Percentiles rank a stretch among this genome's conserved stretches.
Evolutionary conservation across 2,113 vertebrate species (phyloP).

Genomic region (Oncorhynchus keta): DNA sequence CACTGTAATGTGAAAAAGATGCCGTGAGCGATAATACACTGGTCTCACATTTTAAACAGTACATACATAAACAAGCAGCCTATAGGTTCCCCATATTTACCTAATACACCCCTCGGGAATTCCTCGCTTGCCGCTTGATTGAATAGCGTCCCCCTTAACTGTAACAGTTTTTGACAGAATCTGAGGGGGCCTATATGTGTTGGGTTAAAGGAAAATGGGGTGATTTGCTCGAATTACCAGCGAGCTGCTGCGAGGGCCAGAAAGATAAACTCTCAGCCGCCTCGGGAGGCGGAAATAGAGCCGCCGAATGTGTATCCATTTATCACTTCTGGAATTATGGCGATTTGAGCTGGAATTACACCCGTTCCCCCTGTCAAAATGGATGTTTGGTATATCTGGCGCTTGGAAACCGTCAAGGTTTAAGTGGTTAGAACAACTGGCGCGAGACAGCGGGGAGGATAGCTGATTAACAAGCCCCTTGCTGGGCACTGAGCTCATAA

Average conservation of each 20-base stretch:
- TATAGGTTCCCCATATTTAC: too few relatives aligned
- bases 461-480: neutral
- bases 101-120: too few relatives aligned
- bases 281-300: neutral
- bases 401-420: neutral
- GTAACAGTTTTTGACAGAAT: neutral
- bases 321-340: slow-evolving; percentile 2
- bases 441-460: neutral
- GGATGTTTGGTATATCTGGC: neutral
- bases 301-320: neutral
- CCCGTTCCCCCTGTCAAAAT: neutral
- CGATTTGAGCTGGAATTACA: slow-evolving; percentile 23
- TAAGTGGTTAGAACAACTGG: neutral
- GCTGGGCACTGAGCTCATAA: neutral
- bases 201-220: slow-evolving; percentile 1
- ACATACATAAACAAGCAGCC: too few relatives aligned
- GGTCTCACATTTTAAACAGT: too few relatives aligned
- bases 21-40: too few relatives aligned
- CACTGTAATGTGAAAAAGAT: too few relatives aligned
- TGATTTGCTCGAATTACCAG: slow-evolving; percentile 17
- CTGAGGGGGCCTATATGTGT: slow-evolving; percentile 6
- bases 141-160: too few relatives aligned
- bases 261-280: slow-evolving; percentile 2
- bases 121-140: too few relatives aligned
- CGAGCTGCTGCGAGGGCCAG: neutral